phyloP scores from a whole-genome alignment of 2,888 invertebrate genomes.

The Drosophila falleni region DNA sequence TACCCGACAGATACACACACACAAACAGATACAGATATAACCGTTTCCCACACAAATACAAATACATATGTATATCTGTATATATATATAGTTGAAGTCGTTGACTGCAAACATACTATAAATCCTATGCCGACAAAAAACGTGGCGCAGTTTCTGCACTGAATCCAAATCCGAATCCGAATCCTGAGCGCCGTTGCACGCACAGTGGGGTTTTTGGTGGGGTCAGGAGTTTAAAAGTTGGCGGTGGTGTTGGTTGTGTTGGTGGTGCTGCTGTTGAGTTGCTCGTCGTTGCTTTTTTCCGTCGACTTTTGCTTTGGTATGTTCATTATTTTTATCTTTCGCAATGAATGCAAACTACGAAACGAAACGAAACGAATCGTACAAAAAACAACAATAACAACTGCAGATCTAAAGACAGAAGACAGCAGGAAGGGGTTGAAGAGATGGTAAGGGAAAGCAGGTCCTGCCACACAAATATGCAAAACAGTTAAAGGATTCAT shows the following conservation, averaged over 20 bases:
- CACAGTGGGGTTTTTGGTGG: slow-evolving; percentile 35
- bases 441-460: background rate
- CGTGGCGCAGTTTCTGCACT: slow-evolving; percentile 68
- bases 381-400: slow-evolving; percentile 61
- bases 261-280: slow-evolving; percentile 48
- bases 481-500: slow-evolving; percentile 79
- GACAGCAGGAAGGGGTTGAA: background rate
- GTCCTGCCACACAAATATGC: slow-evolving; percentile 72
- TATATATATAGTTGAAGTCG: slow-evolving; percentile 6
- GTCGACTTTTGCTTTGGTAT: slow-evolving; percentile 79
- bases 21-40: slow-evolving; percentile 45
- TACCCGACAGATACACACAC: slow-evolving; percentile 32
- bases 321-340: slow-evolving; percentile 84
- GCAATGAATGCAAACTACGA: slow-evolving; percentile 77
- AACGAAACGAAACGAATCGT: slow-evolving; percentile 55
- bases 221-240: slow-evolving; percentile 40
- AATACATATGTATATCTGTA: slow-evolving; percentile 18
- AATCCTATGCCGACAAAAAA: slow-evolving; percentile 69
- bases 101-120: slow-evolving; percentile 52
- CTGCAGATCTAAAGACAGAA: slow-evolving; percentile 17
- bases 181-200: slow-evolving; percentile 69
- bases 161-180: slow-evolving; percentile 44
- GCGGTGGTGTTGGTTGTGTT: slow-evolving; percentile 38
- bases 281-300: slow-evolving; percentile 59
- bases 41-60: slow-evolving; percentile 59